Percentiles rank a stretch among this genome's conserved stretches.
Conservation (phyloP, 2,888 invertebrate species). For the Branchellion lobata region DNA sequence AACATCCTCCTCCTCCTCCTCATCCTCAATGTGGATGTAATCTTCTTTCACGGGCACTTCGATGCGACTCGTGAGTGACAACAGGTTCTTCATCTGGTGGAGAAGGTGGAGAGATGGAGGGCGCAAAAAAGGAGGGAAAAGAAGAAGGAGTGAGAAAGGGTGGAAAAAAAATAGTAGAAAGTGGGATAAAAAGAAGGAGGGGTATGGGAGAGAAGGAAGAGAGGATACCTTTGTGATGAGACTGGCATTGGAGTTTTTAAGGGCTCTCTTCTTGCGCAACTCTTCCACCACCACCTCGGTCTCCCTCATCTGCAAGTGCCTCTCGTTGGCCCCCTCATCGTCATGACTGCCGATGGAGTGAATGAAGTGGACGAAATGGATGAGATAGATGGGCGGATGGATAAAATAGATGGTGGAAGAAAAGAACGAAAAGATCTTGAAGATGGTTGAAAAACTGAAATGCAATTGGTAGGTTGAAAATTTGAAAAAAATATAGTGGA, state of each 20-base stretch:
- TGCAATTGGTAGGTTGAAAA: too few species aligned
- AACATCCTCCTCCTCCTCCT: conserved; percentile 46
- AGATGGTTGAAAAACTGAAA: too few species aligned
- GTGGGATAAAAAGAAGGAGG: background rate
- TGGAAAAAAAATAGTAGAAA: background rate
- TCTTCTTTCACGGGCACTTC: conserved; percentile 43
- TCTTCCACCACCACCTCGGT: conserved; percentile 18
- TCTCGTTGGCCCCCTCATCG: background rate
- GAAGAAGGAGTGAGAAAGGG: too few species aligned
- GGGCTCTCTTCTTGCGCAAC: background rate
- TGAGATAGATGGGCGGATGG: too few species aligned
- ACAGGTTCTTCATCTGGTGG: conserved; percentile 39
- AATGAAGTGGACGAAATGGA: too few species aligned
- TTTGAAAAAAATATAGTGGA: too few species aligned
- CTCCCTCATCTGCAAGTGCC: conserved; percentile 3
- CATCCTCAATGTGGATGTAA: conserved; percentile 7
- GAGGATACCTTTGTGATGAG: background rate
- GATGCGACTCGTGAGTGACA: conserved; percentile 39
- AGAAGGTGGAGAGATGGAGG: too few species aligned
- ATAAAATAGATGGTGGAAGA: too few species aligned
- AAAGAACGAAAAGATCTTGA: too few species aligned
- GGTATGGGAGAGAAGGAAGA: too few species aligned
- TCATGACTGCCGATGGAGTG: conserved; percentile 8
- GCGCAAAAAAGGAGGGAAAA: too few species aligned
- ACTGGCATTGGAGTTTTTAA: background rate